These are phyloP conservation scores for Drusus annulatus DNA, from an alignment of 1,140 invertebrate species.

Conservation along the genomic window DNA sequence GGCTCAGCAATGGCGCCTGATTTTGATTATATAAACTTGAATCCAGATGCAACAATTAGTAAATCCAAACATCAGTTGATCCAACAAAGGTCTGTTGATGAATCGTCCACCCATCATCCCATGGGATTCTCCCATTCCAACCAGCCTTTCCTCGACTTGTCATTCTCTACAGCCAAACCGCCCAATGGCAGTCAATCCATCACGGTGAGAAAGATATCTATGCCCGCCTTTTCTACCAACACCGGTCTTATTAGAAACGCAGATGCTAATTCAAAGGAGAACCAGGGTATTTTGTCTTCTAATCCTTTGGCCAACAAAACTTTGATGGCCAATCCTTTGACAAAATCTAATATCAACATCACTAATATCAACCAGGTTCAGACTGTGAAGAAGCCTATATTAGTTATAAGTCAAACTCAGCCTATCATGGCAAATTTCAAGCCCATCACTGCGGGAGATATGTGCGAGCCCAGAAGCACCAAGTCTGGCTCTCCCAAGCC, in stretches of 20 bases:
- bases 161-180: constrained; percentile 22
- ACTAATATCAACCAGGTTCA: constrained; percentile 52
- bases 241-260: constrained; percentile 21
- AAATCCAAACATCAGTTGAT: constrained; percentile 28
- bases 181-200: constrained; percentile 47
- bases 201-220: constrained; percentile 47
- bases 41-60: constrained; percentile 50
- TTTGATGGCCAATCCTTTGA: constrained; percentile 48
- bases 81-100: constrained; percentile 42
- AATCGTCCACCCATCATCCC: constrained; percentile 23
- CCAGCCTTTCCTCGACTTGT: neutral
- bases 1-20: constrained; percentile 18
- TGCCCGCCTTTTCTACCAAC: constrained; percentile 43
- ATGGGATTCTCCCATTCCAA: constrained; percentile 3
- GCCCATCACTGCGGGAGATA: constrained; percentile 50
- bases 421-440: constrained; percentile 55
- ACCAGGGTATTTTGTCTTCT: constrained; percentile 53
- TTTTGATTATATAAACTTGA: constrained; percentile 55
- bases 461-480: constrained; percentile 39
- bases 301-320: constrained; percentile 55
- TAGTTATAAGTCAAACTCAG: constrained; percentile 53
- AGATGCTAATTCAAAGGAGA: constrained; percentile 49
- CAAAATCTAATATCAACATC: constrained; percentile 51
- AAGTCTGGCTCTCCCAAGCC: constrained; percentile 55
- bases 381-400: constrained; percentile 48